A percentile compares a stretch with the other conserved stretches of the same genome.
Conservation (phyloP, 2,113 vertebrate genomes). For the Scytalopus superciliaris region DNA sequence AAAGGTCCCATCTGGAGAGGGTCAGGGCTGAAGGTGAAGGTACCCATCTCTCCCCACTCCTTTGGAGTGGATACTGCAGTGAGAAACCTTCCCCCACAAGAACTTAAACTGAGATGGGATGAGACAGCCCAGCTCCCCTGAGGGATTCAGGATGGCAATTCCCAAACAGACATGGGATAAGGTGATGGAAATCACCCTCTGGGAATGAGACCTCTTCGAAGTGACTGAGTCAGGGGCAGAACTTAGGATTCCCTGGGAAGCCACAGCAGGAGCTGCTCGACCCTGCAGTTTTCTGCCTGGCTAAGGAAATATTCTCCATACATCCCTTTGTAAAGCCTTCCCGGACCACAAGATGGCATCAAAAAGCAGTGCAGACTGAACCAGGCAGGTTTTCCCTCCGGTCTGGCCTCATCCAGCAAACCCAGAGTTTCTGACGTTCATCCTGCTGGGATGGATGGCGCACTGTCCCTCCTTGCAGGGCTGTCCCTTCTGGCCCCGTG, state of each 20-base stretch:
- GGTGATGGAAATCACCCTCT: neutral
- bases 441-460: neutral
- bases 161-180: neutral
- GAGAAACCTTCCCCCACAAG: neutral
- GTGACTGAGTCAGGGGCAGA: neutral
- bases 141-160: neutral
- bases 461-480: rapidly evolving
- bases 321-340: neutral
- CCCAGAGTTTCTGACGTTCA: neutral
- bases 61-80: neutral
- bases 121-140: neutral
- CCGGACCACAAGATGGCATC: constrained; percentile 29
- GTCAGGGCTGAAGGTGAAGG: neutral
- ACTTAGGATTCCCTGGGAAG: rapidly evolving
- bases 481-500: rapidly evolving
- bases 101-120: neutral
- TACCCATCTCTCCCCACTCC: neutral
- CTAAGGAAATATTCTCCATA: neutral
- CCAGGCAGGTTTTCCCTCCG: neutral
- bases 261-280: neutral
- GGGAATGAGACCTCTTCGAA: neutral
- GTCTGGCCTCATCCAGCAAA: neutral
- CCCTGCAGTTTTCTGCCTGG: neutral
- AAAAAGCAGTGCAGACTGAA: neutral
- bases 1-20: neutral